Base-by-base conservation (phyloP, 2,888 invertebrate species). In the Arctia plantaginis region DNA sequence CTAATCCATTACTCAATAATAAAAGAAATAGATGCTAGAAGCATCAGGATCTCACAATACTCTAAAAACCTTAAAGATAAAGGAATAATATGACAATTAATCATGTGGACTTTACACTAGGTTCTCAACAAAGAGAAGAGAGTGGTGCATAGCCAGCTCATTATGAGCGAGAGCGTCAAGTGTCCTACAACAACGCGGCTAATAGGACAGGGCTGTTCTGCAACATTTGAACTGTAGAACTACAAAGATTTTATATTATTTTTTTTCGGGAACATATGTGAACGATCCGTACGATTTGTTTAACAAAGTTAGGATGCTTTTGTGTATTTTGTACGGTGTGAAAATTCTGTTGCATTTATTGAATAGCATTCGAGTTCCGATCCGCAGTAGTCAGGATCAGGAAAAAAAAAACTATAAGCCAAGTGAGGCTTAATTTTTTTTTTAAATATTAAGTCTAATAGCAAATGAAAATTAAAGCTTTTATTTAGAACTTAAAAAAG, bases 151-250 rank as follows among this genome's bases (percentile, higher is more conserved):
- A 82, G 82, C 83, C 75, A 80, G 85, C 91, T 92, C 92, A 92
- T 92, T 92, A 92, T 83, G 81, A 83, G 81, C 80, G 83, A 90
- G 90, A 83, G 82, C 79, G 83, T 82, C 67, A 74, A 85, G 88
- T 71, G 79, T 85, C 80, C 89, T 88, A 80, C 73, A 84, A 81
- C 79, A 79, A 75, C 80, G 80, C 77, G 79, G 83, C 87, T 90
- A 89, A 90, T 88, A 90, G 86, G 87, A 77, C 59, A 55, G 66
- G 71, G 70, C 66, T 82, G 86, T 86, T 88, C 86, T 80, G 83
- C 77, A 77, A 74, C 80, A 74, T 82, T 79, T 81, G 80, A 81
- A 86, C 82, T 73, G 75, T 79, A 82, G 78, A 77, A 78, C 79
- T 76, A 80, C 30, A 59, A 15, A 18, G 8, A 12, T 59, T 41